These are phyloP conservation scores for Rhopalosiphum maidis DNA, from an alignment of 1,140 invertebrate genomes.

Conservation along the genomic window DNA sequence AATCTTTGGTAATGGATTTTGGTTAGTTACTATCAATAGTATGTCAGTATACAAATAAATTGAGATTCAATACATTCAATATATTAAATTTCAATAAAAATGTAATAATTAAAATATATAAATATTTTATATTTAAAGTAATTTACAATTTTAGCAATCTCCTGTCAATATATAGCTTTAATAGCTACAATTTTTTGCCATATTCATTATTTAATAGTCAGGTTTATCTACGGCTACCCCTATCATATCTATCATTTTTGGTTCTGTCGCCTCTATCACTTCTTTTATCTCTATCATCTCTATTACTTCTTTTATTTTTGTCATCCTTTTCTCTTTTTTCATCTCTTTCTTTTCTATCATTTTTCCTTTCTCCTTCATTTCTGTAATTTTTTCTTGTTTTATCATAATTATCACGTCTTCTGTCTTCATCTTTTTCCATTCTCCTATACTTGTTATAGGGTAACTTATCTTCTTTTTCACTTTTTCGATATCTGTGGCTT, in stretches of 20 bases:
- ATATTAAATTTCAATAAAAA: neutral
- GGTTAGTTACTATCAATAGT: too few relatives aligned
- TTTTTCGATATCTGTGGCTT: conserved; percentile 17
- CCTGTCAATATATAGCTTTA: neutral
- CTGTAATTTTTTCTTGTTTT: conserved; percentile 56
- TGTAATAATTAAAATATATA: neutral
- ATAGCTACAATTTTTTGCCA: neutral
- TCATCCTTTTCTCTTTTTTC: conserved; percentile 43
- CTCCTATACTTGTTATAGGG: conserved; percentile 39
- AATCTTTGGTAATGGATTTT: too few relatives aligned
- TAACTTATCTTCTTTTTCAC: conserved; percentile 55
- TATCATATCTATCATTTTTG: conserved; percentile 43
- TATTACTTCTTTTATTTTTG: conserved; percentile 45
- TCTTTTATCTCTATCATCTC: conserved; percentile 58
- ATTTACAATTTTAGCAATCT: neutral
- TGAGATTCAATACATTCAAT: neutral
- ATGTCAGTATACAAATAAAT: too few relatives aligned
- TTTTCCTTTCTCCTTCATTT: conserved; percentile 56
- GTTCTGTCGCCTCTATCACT: conserved; percentile 62
- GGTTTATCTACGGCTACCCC: conserved; percentile 35
- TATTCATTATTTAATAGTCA: conserved; percentile 45
- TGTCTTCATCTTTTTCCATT: conserved; percentile 53
- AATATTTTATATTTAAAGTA: neutral
- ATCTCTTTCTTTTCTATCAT: conserved; percentile 57
- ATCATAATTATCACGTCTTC: conserved; percentile 58